Conservation (phyloP, 2,113 vertebrate species). For the Carassius auratus region DNA sequence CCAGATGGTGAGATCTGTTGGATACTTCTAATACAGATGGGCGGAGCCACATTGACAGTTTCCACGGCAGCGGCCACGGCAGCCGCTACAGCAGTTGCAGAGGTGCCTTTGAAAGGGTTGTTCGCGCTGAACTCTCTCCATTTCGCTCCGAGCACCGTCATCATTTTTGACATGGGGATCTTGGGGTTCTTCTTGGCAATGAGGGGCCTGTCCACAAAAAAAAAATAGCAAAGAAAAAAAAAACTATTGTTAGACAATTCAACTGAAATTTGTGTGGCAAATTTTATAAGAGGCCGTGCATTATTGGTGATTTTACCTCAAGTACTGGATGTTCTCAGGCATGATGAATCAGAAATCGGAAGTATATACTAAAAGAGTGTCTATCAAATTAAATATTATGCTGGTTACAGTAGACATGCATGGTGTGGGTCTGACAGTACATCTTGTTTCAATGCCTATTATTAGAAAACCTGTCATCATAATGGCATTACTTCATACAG, state of each 20-base stretch:
- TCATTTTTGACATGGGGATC: slow-evolving; percentile 99
- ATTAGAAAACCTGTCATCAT: slow-evolving; percentile 31
- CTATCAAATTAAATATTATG: background rate
- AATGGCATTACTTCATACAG: slow-evolving; percentile 12
- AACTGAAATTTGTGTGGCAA: no score
- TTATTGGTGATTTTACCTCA: background rate
- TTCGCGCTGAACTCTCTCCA: slow-evolving; percentile 99
- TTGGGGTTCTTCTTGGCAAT: slow-evolving; percentile 99
- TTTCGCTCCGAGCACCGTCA: slow-evolving; percentile 97
- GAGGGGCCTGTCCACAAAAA: slow-evolving; percentile 81
- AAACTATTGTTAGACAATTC: no score
- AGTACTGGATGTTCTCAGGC: background rate
- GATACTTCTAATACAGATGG: slow-evolving; percentile 73
- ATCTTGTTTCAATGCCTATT: slow-evolving; percentile 23
- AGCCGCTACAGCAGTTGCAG: slow-evolving; percentile 86
- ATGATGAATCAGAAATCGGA: no score
- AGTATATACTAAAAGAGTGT: no score
- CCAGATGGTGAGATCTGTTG: slow-evolving; percentile 75
- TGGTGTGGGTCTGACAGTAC: slow-evolving; percentile 19
- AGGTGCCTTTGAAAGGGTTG: slow-evolving; percentile 97
- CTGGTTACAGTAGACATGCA: slow-evolving; percentile 6
- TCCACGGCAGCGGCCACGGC: slow-evolving; percentile 92
- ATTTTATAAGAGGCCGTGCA: no score
- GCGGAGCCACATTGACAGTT: slow-evolving; percentile 83
- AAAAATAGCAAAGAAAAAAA: background rate